Percentiles rank a stretch among this genome's conserved stretches.
phyloP scores from a whole-genome alignment of 2,113 vertebrate species.

The Trematomus loennbergii region DNA sequence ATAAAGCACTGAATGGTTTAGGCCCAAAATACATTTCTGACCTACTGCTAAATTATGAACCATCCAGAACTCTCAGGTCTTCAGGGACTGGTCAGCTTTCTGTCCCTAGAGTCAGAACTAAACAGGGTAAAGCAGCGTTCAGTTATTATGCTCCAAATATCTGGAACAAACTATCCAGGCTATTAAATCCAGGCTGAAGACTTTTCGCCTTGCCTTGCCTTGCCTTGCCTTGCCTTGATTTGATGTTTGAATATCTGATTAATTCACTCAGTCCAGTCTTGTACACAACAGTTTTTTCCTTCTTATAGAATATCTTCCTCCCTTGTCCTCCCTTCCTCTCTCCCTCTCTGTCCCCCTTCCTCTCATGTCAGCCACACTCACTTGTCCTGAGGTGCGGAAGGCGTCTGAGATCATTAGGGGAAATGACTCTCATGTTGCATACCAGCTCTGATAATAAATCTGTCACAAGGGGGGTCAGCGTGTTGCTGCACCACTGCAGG shows the following conservation, averaged over 20 bases:
- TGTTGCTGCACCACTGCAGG: slow-evolving; percentile 50
- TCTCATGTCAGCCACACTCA: slow-evolving; percentile 81
- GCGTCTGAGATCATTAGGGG: slow-evolving; percentile 78
- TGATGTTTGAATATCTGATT: background rate
- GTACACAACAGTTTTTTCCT: background rate
- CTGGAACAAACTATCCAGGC: too few species aligned
- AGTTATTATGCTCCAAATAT: too few species aligned
- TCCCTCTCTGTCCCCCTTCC: background rate
- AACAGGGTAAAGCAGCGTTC: too few species aligned
- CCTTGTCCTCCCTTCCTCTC: background rate
- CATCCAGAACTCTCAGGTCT: too few species aligned
- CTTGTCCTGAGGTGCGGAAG: slow-evolving; percentile 81
- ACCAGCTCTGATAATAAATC: slow-evolving; percentile 81
- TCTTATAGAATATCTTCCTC: background rate
- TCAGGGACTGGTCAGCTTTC: too few species aligned
- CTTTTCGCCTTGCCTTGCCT: too few species aligned
- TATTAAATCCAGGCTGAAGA: too few species aligned
- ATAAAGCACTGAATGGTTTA: too few species aligned
- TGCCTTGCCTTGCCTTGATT: background rate
- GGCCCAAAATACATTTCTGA: too few species aligned
- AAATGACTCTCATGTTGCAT: slow-evolving; percentile 79
- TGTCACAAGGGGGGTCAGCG: slow-evolving; percentile 69
- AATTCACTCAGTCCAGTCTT: background rate
- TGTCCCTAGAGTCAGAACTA: too few species aligned
- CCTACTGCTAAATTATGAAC: too few species aligned